These are phyloP conservation scores for Phyllostomus discolor DNA, from an alignment of 2,113 vertebrate genomes.

Conservation along the genomic window DNA sequence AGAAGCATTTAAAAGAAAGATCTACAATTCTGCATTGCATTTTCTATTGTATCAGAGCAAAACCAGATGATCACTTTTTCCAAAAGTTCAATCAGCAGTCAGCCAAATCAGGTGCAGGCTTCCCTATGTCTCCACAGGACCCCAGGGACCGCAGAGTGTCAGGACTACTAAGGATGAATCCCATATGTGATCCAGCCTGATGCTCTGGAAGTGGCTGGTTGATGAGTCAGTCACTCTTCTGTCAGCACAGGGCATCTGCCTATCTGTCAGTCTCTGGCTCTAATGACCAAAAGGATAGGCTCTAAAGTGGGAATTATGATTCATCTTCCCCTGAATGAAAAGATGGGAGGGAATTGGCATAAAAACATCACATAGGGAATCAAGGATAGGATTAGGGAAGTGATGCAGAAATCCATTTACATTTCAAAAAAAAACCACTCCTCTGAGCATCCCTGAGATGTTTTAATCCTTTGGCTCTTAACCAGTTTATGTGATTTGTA, in stretches of 20 bases:
- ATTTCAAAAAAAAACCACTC: background rate
- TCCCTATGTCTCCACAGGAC: background rate
- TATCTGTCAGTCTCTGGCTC: background rate
- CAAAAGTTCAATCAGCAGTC: background rate
- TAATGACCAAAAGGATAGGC: background rate
- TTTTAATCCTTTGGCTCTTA: background rate
- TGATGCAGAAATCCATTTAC: background rate
- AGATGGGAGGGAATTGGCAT: background rate
- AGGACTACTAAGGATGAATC: background rate
- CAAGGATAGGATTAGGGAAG: background rate
- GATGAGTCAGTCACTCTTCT: background rate
- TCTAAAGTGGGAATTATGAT: background rate
- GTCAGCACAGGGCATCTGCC: background rate
- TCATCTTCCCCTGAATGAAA: background rate
- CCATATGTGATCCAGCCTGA: background rate
- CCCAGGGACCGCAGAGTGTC: background rate
- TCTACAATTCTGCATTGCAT: background rate
- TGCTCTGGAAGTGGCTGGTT: background rate
- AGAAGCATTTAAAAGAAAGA: conserved; percentile 15
- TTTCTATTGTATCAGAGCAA: background rate
- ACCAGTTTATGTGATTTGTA: background rate
- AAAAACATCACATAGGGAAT: background rate
- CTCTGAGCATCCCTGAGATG: background rate
- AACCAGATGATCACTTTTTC: background rate
- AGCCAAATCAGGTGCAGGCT: background rate